phyloP scores from a whole-genome alignment of 2,113 vertebrate species.

The Strix uralensis region DNA sequence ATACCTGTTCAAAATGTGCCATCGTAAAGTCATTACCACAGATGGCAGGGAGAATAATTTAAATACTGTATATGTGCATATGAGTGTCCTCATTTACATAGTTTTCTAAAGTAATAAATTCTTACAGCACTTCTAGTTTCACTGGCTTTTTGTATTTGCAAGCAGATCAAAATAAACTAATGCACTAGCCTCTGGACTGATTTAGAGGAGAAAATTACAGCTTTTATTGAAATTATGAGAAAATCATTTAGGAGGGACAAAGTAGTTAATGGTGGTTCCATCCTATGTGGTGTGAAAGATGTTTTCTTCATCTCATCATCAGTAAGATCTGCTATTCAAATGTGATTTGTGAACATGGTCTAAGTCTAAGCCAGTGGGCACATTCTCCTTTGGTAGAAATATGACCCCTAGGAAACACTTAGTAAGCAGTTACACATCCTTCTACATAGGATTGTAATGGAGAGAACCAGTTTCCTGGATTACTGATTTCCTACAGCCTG shows the following conservation, averaged over 20 bases:
- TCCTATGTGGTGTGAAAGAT: accelerated
- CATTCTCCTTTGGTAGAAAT: not conserved
- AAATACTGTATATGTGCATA: not conserved
- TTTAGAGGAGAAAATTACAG: not conserved
- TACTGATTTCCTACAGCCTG: not conserved
- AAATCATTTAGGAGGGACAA: not conserved
- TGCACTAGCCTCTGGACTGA: not conserved
- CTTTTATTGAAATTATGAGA: not conserved
- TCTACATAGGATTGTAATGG: accelerated
- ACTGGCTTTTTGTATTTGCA: not conserved
- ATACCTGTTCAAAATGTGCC: not conserved
- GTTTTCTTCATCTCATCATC: not conserved
- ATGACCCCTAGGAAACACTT: accelerated
- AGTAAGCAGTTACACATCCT: no score
- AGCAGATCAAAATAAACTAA: not conserved
- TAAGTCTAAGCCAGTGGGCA: not conserved
- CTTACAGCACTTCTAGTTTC: not conserved
- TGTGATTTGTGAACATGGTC: not conserved
- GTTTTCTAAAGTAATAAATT: not conserved
- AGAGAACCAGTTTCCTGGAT: not conserved
- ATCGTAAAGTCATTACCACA: not conserved
- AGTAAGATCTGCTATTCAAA: not conserved
- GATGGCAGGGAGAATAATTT: not conserved
- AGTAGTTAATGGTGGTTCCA: not conserved
- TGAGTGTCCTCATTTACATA: not conserved